Conservation (phyloP, 2,113 vertebrate species). For the Climacteris rufus region DNA sequence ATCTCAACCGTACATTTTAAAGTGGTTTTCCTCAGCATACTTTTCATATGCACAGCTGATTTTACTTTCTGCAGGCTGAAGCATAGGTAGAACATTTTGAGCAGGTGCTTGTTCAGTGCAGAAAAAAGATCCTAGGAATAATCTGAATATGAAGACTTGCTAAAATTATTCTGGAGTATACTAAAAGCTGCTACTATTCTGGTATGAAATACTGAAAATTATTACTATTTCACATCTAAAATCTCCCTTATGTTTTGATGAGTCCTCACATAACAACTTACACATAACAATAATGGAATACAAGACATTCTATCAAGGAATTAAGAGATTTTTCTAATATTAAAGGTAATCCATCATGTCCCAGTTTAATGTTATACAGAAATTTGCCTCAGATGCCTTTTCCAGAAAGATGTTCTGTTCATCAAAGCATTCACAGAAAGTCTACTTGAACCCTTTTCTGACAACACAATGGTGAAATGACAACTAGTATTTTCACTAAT, state of each 20-base stretch:
- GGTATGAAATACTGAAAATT: background rate
- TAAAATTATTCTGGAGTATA: background rate
- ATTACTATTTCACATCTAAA: slow-evolving; percentile 6
- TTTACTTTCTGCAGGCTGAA: background rate
- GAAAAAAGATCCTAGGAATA: background rate
- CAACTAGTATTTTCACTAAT: slow-evolving; percentile 41
- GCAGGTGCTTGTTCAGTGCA: background rate
- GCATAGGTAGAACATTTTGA: slow-evolving; percentile 13
- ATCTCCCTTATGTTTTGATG: background rate
- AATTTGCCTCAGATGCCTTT: slow-evolving; percentile 30
- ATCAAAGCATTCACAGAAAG: background rate
- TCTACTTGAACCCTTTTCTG: slow-evolving; percentile 11
- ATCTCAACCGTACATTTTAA: background rate
- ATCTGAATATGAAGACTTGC: background rate
- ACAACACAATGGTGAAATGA: slow-evolving; percentile 39
- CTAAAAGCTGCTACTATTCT: background rate
- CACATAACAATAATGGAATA: slow-evolving; percentile 24
- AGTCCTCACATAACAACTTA: background rate
- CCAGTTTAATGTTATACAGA: slow-evolving; percentile 31
- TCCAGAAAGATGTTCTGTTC: slow-evolving; percentile 14
- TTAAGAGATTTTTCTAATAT: slow-evolving; percentile 54
- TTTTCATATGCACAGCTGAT: background rate
- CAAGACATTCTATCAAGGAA: background rate
- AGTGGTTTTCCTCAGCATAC: background rate
- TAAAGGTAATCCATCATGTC: slow-evolving; percentile 43